Evolutionary conservation across 2,113 vertebrate species (phyloP), one percentile per base, ranked within the genome.

Genomic region (Gambusia affinis): DNA sequence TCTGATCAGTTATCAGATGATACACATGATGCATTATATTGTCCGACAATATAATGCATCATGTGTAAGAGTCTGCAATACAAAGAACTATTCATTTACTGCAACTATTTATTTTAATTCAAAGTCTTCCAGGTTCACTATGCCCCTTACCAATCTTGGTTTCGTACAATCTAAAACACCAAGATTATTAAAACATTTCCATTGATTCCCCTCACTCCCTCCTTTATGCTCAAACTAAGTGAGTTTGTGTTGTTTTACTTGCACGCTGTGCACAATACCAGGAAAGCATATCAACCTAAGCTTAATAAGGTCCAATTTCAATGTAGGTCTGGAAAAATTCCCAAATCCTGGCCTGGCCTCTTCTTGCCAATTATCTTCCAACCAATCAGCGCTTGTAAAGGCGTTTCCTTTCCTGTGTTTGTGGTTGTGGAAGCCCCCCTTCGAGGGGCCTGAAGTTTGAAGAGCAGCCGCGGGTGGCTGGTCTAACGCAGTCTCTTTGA

Each of bases 341-440:
- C 78, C 86, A 78, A 75, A 67, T 69, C 60, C 8, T 72, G 54
- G 35, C 70, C 47, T 42, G 42, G 70, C 75, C 51, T 74, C 82
- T 67, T 61, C 76, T 76, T 83, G 70, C 65, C 70, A n/a, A 79
- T 75, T 66, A 69, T 70, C 61, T 47, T 11, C 7, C 67, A 70
- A 35, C 94, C 94, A 94, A 94, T 94, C 91, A 86, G 88, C 54
- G 72, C 77, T 74, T 78, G 8, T 82, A 72, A 65, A 79, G 93
- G 93, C 92, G 93, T 88, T 80, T 87, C 91, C 82, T 82, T 37
- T 19, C 30, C 33, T 8, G 15, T 73, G 67, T 78, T 72, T 70
- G 68, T 69, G 67, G 83, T 80, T 62, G 29, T 67, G 63, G 81
- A 89, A 89, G 83, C 70, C 68, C 28, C 84, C 35, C 19, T 19